phyloP scores from a whole-genome alignment of 2,797 vertebrate species.

The Luscinia luscinia region DNA sequence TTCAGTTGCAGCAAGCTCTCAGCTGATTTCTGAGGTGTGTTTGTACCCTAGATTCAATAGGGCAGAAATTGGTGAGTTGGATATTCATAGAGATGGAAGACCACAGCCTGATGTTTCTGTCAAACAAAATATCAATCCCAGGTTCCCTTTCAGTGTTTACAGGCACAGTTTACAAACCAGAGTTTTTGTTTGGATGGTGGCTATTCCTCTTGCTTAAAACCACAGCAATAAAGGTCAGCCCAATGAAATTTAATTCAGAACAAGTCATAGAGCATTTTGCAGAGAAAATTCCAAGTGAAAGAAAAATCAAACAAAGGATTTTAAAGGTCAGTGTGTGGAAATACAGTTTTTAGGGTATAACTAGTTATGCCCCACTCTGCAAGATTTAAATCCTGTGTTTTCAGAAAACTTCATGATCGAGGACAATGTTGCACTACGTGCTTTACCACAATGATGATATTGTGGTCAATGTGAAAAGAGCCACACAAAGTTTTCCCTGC shows the following conservation, averaged over 20 bases:
- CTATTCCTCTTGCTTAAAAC: not conserved
- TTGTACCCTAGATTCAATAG: not conserved
- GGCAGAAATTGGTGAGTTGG: not conserved
- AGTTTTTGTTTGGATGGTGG: not conserved
- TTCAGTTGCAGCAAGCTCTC: not conserved
- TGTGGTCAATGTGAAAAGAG: accelerated
- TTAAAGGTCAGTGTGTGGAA: not conserved
- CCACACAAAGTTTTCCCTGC: not conserved
- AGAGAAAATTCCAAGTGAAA: not conserved
- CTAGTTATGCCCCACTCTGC: not conserved
- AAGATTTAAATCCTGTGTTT: not conserved
- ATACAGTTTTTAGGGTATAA: not conserved
- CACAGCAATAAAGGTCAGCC: not conserved
- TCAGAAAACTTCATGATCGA: not conserved
- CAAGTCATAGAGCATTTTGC: not conserved
- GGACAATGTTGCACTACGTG: not conserved
- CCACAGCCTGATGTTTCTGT: not conserved
- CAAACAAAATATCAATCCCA: not conserved
- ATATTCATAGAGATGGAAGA: not conserved
- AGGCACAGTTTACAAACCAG: not conserved
- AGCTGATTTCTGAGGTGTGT: not conserved
- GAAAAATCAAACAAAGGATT: not conserved
- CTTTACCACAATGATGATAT: not conserved
- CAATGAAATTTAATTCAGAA: not conserved
- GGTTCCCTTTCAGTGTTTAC: not conserved